Conservation (phyloP, 2,888 invertebrate species). For the Gastrophysa polygoni region DNA sequence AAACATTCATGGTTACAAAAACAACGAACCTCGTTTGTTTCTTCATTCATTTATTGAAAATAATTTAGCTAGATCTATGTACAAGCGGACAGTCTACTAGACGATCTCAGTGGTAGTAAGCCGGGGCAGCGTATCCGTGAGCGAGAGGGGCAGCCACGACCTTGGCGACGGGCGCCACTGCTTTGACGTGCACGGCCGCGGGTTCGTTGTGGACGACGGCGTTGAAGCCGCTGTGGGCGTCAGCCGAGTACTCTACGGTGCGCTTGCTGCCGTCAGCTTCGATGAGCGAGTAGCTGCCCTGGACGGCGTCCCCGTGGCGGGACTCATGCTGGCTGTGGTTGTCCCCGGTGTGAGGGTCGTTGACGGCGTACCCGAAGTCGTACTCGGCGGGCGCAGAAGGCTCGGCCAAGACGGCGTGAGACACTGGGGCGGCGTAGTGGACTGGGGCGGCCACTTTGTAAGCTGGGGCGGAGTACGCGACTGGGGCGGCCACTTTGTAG, state of each 20-base stretch:
- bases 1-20: neutral
- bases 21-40: neutral
- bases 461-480: constrained; percentile 37
- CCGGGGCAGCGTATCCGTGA: constrained; percentile 25
- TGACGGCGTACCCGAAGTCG: constrained; percentile 46
- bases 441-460: constrained; percentile 32
- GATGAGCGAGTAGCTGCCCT: constrained; percentile 61
- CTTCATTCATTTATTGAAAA: neutral
- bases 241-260: constrained; percentile 62
- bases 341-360: constrained; percentile 58
- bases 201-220: constrained; percentile 62
- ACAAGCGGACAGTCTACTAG: neutral
- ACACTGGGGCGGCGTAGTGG: constrained; percentile 33
- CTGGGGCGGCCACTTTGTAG: constrained; percentile 28
- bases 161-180: constrained; percentile 33
- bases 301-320: constrained; percentile 61
- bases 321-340: constrained; percentile 61
- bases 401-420: constrained; percentile 45
- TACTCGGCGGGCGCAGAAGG: constrained; percentile 45
- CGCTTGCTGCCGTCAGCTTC: constrained; percentile 62
- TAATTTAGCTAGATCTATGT: neutral
- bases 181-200: constrained; percentile 41
- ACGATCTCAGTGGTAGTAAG: constrained; percentile 20
- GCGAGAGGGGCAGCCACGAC: constrained; percentile 24
- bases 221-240: constrained; percentile 62